These are phyloP conservation scores for Cantharis lateralis DNA, from an alignment of 2,888 invertebrate species.

Conservation along the genomic window DNA sequence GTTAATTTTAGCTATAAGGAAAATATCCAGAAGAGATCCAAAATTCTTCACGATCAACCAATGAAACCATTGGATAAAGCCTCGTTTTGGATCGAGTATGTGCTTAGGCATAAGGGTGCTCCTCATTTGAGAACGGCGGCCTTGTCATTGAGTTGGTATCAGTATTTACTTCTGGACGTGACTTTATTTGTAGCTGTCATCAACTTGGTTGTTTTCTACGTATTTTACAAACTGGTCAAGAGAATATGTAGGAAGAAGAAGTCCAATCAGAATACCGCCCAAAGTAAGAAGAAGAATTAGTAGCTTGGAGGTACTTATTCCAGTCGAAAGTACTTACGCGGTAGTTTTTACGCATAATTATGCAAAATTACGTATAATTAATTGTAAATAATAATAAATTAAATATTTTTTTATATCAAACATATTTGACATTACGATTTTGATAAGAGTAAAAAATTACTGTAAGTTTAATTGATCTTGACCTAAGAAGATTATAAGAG, in stretches of 20 bases:
- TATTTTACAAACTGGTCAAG: neutral
- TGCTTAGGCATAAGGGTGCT: constrained; percentile 41
- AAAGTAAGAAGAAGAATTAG: neutral
- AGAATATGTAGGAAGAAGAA: neutral
- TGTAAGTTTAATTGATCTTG: too few relatives aligned
- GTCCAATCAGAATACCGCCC: too few relatives aligned
- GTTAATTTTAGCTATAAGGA: constrained; percentile 28
- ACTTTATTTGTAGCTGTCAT: constrained; percentile 5
- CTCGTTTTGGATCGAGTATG: constrained; percentile 42
- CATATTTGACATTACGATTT: too few relatives aligned
- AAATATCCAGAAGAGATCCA: constrained; percentile 32
- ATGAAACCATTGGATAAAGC: constrained; percentile 37
- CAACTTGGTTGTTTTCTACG: neutral
- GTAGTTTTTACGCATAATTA: too few relatives aligned
- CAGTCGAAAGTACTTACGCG: too few relatives aligned
- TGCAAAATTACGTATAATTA: too few relatives aligned
- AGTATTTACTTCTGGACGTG: constrained; percentile 33
- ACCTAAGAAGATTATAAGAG: too few relatives aligned
- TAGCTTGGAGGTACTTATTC: neutral
- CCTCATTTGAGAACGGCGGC: constrained; percentile 34
- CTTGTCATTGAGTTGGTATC: constrained; percentile 35
- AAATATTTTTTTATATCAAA: neutral
- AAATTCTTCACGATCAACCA: constrained; percentile 37
- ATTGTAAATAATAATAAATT: neutral
- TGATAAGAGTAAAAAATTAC: too few relatives aligned